These are phyloP conservation scores for Pseudomugil gertrudae DNA, from an alignment of 2,797 vertebrate genomes.

Conservation along the genomic window DNA sequence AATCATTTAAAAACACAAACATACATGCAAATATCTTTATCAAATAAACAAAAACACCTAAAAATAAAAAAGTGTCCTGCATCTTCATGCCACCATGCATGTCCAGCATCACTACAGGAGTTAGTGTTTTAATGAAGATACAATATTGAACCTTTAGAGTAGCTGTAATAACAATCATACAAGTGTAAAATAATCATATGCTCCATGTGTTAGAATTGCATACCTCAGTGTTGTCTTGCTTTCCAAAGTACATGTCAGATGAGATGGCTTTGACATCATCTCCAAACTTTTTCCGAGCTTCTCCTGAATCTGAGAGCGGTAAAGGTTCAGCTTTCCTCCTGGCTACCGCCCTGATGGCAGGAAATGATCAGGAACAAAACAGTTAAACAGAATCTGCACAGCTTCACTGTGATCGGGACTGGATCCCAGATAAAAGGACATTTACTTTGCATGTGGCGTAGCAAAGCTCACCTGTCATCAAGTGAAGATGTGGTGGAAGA, in stretches of 20 bases:
- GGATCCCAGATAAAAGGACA: no score
- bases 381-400: no score
- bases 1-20: not conserved
- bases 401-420: no score
- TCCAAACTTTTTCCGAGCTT: conserved; percentile 93
- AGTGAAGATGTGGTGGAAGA: conserved; percentile 74
- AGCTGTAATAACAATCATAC: no score
- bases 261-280: conserved; percentile 91
- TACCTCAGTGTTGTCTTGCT: conserved; percentile 89
- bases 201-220: conserved; percentile 12
- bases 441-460: no score
- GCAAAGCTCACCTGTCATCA: conserved; percentile 90
- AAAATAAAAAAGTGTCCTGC: no score
- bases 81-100: no score
- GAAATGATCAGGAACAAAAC: not conserved
- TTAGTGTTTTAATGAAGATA: not conserved
- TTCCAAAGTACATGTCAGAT: conserved; percentile 97
- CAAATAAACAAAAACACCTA: not conserved
- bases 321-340: conserved; percentile 86
- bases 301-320: conserved; percentile 71
- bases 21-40: not conserved
- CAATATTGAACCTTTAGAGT: not conserved
- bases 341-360: conserved; percentile 76
- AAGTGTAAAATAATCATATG: not conserved
- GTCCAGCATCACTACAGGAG: no score